Percentiles rank a stretch among this genome's conserved stretches.
Evolutionary conservation across 2,113 vertebrate genomes (phyloP).

Genomic region (Chloroceryle aenea): DNA sequence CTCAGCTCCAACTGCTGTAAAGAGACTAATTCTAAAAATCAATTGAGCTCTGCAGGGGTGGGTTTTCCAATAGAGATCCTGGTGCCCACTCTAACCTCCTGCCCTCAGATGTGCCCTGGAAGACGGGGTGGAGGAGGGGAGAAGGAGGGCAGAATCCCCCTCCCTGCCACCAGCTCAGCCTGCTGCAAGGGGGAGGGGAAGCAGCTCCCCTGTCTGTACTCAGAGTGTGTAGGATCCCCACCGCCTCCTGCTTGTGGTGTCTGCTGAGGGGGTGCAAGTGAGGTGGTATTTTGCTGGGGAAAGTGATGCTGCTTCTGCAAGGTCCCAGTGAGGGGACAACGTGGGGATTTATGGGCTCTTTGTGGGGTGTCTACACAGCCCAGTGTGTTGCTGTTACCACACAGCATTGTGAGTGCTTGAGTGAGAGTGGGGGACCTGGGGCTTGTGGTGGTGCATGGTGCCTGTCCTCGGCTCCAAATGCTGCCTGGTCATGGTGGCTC

Average conservation of each 20-base stretch:
- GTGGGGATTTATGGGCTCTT: not conserved
- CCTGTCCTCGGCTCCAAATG: accelerated
- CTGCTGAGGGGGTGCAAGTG: accelerated
- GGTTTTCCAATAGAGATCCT: not conserved
- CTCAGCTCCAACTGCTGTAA: not conserved
- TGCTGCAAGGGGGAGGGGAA: too few species aligned
- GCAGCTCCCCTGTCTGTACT: accelerated
- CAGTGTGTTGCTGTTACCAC: not conserved
- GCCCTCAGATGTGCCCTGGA: not conserved
- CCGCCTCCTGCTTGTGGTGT: accelerated
- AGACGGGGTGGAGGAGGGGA: too few species aligned
- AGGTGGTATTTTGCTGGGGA: not conserved
- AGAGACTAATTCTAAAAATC: not conserved
- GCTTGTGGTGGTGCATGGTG: not conserved
- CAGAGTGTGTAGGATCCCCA: accelerated
- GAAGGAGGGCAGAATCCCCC: not conserved
- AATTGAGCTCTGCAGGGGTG: not conserved
- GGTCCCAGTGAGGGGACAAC: not conserved
- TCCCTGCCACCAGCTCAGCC: not conserved
- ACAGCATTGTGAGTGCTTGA: accelerated
- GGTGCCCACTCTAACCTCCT: not conserved
- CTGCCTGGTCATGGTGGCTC: not conserved
- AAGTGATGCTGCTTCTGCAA: not conserved
- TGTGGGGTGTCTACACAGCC: not conserved
- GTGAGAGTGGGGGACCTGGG: not conserved